These are phyloP conservation scores for Lepeophtheirus nordmannii DNA, from an alignment of 2,888 invertebrate species.

Conservation along the genomic window DNA sequence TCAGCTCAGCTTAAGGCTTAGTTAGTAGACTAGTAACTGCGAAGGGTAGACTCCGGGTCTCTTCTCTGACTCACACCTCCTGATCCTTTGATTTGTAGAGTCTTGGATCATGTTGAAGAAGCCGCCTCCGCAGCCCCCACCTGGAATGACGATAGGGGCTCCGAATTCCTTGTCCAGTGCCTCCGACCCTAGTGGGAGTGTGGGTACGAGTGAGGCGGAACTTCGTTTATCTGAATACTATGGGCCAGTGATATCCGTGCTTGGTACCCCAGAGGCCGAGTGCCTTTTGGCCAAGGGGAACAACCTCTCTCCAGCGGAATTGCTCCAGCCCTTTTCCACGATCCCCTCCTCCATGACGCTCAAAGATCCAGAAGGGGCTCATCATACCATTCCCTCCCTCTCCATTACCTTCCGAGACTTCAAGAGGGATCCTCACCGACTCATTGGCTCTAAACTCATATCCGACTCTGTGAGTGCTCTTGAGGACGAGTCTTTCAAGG, in stretches of 20 bases:
- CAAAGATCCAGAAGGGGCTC: slow-evolving; percentile 20
- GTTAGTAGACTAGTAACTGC: no score
- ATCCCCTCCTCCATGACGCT: neutral
- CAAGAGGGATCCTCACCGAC: slow-evolving; percentile 4
- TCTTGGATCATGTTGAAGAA: no score
- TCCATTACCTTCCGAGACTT: slow-evolving; percentile 20
- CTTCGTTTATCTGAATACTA: slow-evolving; percentile 13
- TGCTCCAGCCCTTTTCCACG: slow-evolving; percentile 22
- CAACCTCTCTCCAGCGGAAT: slow-evolving; percentile 11
- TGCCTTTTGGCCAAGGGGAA: neutral
- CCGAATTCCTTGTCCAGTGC: no score
- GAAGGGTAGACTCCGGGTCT: no score
- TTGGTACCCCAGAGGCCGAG: slow-evolving; percentile 13
- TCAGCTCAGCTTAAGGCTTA: no score
- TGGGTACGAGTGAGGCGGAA: neutral
- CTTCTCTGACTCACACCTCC: no score
- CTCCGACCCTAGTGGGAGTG: no score
- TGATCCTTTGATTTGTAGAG: no score
- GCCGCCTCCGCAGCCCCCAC: no score
- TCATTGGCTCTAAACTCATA: slow-evolving; percentile 5
- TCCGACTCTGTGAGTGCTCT: neutral
- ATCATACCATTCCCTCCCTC: slow-evolving; percentile 7
- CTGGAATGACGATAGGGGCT: no score
- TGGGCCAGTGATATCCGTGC: slow-evolving; percentile 17
- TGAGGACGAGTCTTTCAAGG: slow-evolving; percentile 17